Evolutionary conservation across 2,888 invertebrate species (phyloP), one percentile per base, ranked within the genome.

Genomic region (Amblyjoppa fuscipennis): DNA sequence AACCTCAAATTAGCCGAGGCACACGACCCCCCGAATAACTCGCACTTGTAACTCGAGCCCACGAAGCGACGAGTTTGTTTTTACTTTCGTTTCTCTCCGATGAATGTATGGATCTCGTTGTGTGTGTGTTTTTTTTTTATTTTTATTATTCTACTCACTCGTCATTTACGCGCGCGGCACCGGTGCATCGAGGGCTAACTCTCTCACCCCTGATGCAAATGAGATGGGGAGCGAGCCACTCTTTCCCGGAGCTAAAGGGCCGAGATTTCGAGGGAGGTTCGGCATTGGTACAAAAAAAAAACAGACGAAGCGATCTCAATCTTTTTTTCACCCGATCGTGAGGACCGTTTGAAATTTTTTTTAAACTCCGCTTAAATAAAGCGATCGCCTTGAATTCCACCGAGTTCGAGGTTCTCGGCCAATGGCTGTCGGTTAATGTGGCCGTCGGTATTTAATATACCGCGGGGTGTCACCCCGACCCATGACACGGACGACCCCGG

Each of bases 1-100:
- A 90, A 92, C 93, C 92, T 90, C 91, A 91, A 93, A 93, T 92
- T 91, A 92, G 90, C 88, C 89, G 77, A 82, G 56, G 75, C 75
- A 75, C 84, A 83, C 84, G 80, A 83, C 85, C 78, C 59, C 78
- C 73, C 64, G 41, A 25, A 56, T 56, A 25, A 20, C 71, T 78
- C 79, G 68, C 81, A 76, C 73, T 59, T 61, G 83, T 84, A 85
- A 89, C 82, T 77, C 79, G 83, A 88, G 70, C 81, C 34, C 77
- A 53, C 53, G 71, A 77, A 70, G 20, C 81, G 68, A 85, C 79
- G 83, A 81, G 86, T 87, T 89, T 91, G 91, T 91, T 91, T 90
- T 87, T 85, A 86, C 87, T 90, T 87, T 64, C 71, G 6, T 79
- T 80, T 68, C 74, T 66, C 77, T 56, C 73, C 16, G 71, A 34